These are phyloP conservation scores for Camponotus fellah DNA, from an alignment of 2,888 invertebrate species.

Conservation along the genomic window DNA sequence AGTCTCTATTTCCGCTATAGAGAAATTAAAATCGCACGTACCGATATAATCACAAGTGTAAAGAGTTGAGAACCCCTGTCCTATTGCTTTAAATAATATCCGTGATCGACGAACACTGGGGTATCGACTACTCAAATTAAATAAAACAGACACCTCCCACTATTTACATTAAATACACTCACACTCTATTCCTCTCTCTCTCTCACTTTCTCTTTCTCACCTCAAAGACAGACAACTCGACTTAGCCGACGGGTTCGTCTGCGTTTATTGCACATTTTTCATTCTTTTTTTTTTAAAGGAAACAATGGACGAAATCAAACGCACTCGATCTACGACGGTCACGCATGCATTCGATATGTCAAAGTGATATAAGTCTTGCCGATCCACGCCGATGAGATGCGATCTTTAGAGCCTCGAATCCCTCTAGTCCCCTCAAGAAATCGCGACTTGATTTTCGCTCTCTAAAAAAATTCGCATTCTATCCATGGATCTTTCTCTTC, in stretches of 20 bases:
- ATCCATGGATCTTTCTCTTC: neutral
- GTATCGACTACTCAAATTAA: conserved; percentile 76
- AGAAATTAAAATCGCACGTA: neutral
- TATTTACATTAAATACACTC: conserved; percentile 84
- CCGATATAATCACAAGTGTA: conserved; percentile 17
- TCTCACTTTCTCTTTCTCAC: conserved; percentile 26
- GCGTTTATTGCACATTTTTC: conserved; percentile 70
- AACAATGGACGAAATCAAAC: conserved; percentile 57
- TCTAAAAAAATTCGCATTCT: neutral
- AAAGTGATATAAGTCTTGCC: conserved; percentile 79
- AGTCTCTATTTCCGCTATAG: neutral
- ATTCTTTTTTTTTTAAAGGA: conserved; percentile 45
- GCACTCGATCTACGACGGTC: conserved; percentile 55
- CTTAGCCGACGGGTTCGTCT: conserved; percentile 20
- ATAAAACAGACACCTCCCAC: conserved; percentile 73
- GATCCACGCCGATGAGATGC: conserved; percentile 27
- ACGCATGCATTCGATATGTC: conserved; percentile 79
- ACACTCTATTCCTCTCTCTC: neutral
- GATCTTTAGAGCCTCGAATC: conserved; percentile 13
- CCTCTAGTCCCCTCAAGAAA: conserved; percentile 5
- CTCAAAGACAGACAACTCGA: conserved; percentile 30
- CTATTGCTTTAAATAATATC: conserved; percentile 85
- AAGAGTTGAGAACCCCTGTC: conserved; percentile 53
- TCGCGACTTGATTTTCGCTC: neutral
- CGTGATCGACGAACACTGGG: conserved; percentile 82